Evolutionary conservation across 1,140 invertebrate species (phyloP), one percentile per base, ranked within the genome.

Genomic region (Centruroides vittatus): DNA sequence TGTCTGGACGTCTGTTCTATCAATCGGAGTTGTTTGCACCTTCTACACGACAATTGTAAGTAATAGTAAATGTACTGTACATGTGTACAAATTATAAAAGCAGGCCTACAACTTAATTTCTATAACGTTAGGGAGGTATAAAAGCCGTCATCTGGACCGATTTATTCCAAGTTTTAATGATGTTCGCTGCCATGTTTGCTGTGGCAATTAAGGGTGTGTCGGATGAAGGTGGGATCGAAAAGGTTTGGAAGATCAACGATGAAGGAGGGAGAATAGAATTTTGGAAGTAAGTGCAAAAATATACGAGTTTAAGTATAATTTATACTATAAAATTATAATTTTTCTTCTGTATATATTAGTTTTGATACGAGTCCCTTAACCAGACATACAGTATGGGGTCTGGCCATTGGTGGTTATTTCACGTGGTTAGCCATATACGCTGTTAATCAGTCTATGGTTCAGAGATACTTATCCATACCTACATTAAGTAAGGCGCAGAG

Each of bases 91-190:
- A 23, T 23, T 23, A 23, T 23, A 23, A 23, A 23, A 41, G 8
- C 8, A 41, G 1, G 41, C 41, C 1, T 41, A 41, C 3, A 41
- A 6, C 5, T 41, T 0, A 41, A 6, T 6, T 41, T 41, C 41
- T 41, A 6, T 41, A 41, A 41, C 41, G 3, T 6, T 6, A 93
- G 80, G 91, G 92, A 47, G 92, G 92, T 3, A 89, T 96, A 82
- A 94, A 94, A 75, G 91, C 91, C 6, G 90, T 94, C 1, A 83
- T 96, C 66, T 90, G 91, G 79, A 90, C 91, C 0, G 92, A 96
- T 73, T 84, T 89, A 0, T 86, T 96, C 65, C 92, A 95, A 75
- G 83, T 86, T 0, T 70, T 86, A 7, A 76, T 93, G 0, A 93
- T 94, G 86, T 83, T 89, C 53, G 82, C 81, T 0, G 90, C 90